Percentiles rank a stretch among this genome's conserved stretches.
These are phyloP conservation scores for Adelges cooleyi DNA, from an alignment of 1,140 invertebrate genomes.

Conservation along the genomic window DNA sequence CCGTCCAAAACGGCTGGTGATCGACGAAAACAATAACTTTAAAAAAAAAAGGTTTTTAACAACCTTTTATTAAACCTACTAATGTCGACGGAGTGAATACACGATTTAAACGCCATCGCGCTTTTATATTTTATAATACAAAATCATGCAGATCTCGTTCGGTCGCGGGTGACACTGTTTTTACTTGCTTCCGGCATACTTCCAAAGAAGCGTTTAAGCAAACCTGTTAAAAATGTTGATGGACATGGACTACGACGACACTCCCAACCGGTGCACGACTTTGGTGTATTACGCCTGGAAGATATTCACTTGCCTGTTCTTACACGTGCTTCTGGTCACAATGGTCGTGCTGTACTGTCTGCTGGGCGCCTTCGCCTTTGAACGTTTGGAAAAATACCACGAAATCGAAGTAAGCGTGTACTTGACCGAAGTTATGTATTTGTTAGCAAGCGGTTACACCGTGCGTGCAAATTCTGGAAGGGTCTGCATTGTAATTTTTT, in stretches of 20 bases:
- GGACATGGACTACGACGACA: slow-evolving; percentile 29
- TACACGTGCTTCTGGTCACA: slow-evolving; percentile 74
- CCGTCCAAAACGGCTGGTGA: no score
- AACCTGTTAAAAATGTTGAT: slow-evolving; percentile 22
- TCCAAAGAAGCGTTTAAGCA: no score
- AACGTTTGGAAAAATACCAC: slow-evolving; percentile 60
- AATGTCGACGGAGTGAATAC: no score
- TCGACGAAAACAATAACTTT: no score
- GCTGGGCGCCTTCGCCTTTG: slow-evolving; percentile 74
- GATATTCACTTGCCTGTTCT: slow-evolving; percentile 72
- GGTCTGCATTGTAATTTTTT: no score
- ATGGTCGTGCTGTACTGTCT: slow-evolving; percentile 80
- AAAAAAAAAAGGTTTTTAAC: no score
- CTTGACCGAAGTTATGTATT: neutral
- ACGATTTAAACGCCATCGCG: no score
- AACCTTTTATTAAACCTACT: no score
- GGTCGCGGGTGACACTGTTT: neutral
- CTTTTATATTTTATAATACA: no score
- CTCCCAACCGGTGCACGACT: slow-evolving; percentile 39
- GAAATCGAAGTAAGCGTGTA: slow-evolving; percentile 53
- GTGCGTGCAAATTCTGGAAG: no score
- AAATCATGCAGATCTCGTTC: neutral
- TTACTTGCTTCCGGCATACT: neutral
- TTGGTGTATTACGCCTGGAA: slow-evolving; percentile 56
- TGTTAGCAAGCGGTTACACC: no score